phyloP scores from a whole-genome alignment of 2,113 vertebrate genomes.

The Haemorhous mexicanus region DNA sequence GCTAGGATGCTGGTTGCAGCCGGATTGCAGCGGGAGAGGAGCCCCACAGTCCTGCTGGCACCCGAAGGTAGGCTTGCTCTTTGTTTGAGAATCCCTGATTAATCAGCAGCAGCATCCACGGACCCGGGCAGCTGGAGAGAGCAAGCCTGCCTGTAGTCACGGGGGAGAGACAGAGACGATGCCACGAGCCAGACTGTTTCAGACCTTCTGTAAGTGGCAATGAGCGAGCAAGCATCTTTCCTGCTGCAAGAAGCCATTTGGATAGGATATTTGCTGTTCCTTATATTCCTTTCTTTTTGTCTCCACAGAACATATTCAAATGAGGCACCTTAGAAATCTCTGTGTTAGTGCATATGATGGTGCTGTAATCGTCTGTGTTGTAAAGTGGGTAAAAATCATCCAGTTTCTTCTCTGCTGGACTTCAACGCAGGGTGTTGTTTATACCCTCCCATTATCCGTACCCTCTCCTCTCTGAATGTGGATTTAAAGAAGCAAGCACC shows the following conservation, averaged over 20 bases:
- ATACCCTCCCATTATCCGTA: conserved; percentile 71
- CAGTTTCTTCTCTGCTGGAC: conserved; percentile 74
- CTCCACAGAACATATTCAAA: conserved; percentile 75
- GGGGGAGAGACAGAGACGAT: conserved; percentile 46
- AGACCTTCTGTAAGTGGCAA: conserved; percentile 72
- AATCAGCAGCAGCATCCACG: conserved; percentile 74
- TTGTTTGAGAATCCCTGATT: conserved; percentile 81
- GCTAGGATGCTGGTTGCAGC: conserved; percentile 73
- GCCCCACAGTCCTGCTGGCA: conserved; percentile 67
- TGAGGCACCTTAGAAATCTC: conserved; percentile 76
- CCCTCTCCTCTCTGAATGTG: conserved; percentile 72
- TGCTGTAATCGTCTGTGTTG: conserved; percentile 74
- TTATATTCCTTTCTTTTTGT: conserved; percentile 69
- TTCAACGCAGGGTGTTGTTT: conserved; percentile 72
- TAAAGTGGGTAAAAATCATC: conserved; percentile 78
- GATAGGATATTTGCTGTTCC: conserved; percentile 64
- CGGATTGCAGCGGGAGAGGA: conserved; percentile 64
- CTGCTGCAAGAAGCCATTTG: conserved; percentile 72
- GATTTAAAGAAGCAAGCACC: conserved; percentile 75
- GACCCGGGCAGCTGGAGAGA: conserved; percentile 73
- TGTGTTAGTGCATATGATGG: conserved; percentile 68
- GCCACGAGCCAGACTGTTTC: conserved; percentile 71
- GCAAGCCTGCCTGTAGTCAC: conserved; percentile 61
- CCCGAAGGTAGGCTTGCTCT: conserved; percentile 80
- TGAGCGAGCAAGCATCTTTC: conserved; percentile 64